Evolutionary conservation across 2,797 vertebrate species (phyloP), one percentile per base, ranked within the genome.

Genomic region (Dromococcyx pavoninus): DNA sequence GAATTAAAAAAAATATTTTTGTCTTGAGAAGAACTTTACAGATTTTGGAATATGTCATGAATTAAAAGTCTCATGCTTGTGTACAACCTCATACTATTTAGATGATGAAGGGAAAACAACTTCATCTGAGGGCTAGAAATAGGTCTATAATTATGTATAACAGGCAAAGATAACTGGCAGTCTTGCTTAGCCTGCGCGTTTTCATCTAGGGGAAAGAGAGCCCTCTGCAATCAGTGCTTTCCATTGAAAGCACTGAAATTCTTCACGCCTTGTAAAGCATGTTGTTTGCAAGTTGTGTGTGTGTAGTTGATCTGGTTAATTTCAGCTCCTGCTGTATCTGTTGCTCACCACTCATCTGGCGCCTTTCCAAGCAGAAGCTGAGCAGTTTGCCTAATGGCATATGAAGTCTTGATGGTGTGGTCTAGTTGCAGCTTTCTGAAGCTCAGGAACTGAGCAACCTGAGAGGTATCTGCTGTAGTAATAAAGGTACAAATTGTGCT

Each of bases 11-110:
- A 0, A 0, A 61, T 91, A 61, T 91, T 94, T 93, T 93, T 95
- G 71, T 92, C 86, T 93, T 89, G 48, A 86, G 64, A 50, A 86
- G 69, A 70, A 74, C 30, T 67, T 80, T 86, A 86, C 62, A 72
- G 43, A 15, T 75, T 91, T 85, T 89, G 69, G 65, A 89, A 87
- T 28, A 57, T 70, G 25, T 54, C 2, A 58, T 65, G 65, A 73
- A 41, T 79, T 82, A 77, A 93, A 94, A 89, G 22, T 39, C 32
- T 90, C 28, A 30, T 17, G 56, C 95, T 83, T 87, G 57, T 61
- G 37, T 86, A 73, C 43, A 75, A 2, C 39, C 70, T 76, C 22
- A 50, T 8, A n/a, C 21, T 66, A 51, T 76, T 86, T 69, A 79
- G 48, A n/a, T 66, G 28, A 21, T 58, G 60, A 19, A 13, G 16